Evolutionary conservation across 2,797 vertebrate species (phyloP).

Genomic region (Xenops minutus): DNA sequence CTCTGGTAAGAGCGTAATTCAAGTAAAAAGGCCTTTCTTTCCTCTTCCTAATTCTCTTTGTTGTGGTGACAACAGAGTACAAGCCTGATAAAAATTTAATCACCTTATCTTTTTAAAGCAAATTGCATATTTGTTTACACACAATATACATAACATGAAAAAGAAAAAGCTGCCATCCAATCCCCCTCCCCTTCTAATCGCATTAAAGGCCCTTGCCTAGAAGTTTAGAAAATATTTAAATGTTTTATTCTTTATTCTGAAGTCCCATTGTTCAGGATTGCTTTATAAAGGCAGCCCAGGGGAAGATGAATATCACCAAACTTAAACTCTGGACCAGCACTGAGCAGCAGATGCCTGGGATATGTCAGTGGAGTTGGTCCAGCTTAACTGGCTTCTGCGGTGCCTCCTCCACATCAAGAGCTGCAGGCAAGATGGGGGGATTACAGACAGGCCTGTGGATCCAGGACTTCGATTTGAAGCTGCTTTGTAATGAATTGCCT

Average conservation of each 20-base stretch:
- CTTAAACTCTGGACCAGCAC: constrained; percentile 31
- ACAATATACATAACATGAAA: constrained; percentile 71
- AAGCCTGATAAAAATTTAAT: constrained; percentile 81
- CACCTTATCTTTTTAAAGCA: constrained; percentile 84
- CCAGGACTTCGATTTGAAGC: constrained; percentile 32
- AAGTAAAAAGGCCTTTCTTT: constrained; percentile 68
- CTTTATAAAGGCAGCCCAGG: constrained; percentile 58
- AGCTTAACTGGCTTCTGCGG: constrained; percentile 17
- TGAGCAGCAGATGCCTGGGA: constrained; percentile 54
- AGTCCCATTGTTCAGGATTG: constrained; percentile 60
- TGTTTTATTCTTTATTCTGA: constrained; percentile 45
- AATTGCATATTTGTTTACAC: constrained; percentile 82
- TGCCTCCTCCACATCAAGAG: constrained; percentile 13
- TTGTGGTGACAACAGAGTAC: constrained; percentile 76
- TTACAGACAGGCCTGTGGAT: background rate
- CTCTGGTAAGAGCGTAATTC: constrained; percentile 66
- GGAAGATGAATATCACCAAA: constrained; percentile 57
- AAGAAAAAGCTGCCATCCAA: constrained; percentile 61
- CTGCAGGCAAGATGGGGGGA: constrained; percentile 33
- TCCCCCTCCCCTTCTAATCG: constrained; percentile 44
- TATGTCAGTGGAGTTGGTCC: background rate
- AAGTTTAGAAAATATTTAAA: constrained; percentile 1
- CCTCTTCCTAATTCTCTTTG: constrained; percentile 78
- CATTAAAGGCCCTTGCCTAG: constrained; percentile 61
- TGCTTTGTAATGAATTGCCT: constrained; percentile 55